Percentiles rank a stretch among this genome's conserved stretches.
These are phyloP conservation scores for Chaetorhynchus papuensis DNA, from an alignment of 2,113 vertebrate genomes.

Conservation along the genomic window DNA sequence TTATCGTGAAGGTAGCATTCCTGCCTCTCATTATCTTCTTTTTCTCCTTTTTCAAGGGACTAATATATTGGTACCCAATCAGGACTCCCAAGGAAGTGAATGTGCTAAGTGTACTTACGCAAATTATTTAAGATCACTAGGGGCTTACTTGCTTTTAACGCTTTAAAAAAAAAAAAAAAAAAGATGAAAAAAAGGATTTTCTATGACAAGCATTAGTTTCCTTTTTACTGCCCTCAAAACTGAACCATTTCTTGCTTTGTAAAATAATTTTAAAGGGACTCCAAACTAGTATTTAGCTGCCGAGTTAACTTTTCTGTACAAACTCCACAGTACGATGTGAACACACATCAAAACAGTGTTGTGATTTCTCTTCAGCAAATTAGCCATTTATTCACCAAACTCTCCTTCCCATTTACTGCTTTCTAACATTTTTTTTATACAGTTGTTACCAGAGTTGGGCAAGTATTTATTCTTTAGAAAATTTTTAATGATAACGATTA, in stretches of 20 bases:
- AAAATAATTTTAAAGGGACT: constrained; percentile 45
- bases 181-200: background rate
- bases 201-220: constrained; percentile 43
- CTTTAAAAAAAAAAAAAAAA: background rate
- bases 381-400: background rate
- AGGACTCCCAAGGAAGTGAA: constrained; percentile 19
- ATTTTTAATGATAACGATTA: background rate
- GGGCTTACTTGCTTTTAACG: constrained; percentile 68
- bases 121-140: constrained; percentile 66
- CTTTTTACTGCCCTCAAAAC: constrained; percentile 23
- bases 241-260: background rate
- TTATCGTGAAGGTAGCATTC: background rate
- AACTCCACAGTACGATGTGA: background rate
- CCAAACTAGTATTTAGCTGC: constrained; percentile 29
- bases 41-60: background rate
- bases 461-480: background rate
- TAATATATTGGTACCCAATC: constrained; percentile 3
- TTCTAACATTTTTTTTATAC: background rate
- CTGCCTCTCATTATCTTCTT: constrained; percentile 7
- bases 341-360: background rate
- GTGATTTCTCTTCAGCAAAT: background rate
- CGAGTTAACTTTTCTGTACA: constrained; percentile 38
- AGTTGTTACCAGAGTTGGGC: background rate
- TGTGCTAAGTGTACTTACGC: constrained; percentile 55
- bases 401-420: background rate